These are phyloP conservation scores for Pelosia muscerda DNA, from an alignment of 2,888 invertebrate species.

Conservation along the genomic window DNA sequence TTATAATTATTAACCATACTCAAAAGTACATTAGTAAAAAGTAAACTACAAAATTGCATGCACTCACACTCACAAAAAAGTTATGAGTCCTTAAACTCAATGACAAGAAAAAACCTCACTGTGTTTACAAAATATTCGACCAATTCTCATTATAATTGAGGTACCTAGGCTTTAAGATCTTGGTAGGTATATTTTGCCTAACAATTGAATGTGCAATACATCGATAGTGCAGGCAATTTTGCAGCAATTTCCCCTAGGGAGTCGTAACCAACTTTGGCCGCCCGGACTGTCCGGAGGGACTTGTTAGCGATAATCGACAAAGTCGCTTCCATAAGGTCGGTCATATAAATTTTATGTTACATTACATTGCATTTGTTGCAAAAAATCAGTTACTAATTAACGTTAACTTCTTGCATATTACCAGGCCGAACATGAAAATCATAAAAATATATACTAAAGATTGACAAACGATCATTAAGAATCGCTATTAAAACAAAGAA, in stretches of 20 bases:
- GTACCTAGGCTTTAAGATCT: background rate
- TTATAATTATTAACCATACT: background rate
- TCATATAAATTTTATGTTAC: background rate
- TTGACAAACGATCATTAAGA: no score
- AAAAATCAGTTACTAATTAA: background rate
- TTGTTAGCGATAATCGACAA: slow-evolving; percentile 1
- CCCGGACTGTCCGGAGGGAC: background rate
- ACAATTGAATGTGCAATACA: background rate
- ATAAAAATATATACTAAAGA: no score
- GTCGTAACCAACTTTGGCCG: background rate
- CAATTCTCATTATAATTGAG: background rate
- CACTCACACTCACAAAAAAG: background rate
- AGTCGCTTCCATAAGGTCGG: background rate
- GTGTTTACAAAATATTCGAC: background rate
- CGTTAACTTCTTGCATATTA: no score
- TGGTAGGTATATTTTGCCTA: background rate
- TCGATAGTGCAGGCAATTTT: slow-evolving; percentile 2
- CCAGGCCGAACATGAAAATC: no score
- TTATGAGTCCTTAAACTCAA: background rate
- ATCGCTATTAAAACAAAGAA: no score
- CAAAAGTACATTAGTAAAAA: background rate
- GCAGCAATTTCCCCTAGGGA: slow-evolving; percentile 1
- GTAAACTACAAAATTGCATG: background rate
- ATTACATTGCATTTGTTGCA: background rate
- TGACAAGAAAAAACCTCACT: background rate